Percentiles rank a stretch among this genome's conserved stretches.
These are phyloP conservation scores for Troides oblongomaculatus DNA, from an alignment of 2,888 invertebrate genomes.

Conservation along the genomic window DNA sequence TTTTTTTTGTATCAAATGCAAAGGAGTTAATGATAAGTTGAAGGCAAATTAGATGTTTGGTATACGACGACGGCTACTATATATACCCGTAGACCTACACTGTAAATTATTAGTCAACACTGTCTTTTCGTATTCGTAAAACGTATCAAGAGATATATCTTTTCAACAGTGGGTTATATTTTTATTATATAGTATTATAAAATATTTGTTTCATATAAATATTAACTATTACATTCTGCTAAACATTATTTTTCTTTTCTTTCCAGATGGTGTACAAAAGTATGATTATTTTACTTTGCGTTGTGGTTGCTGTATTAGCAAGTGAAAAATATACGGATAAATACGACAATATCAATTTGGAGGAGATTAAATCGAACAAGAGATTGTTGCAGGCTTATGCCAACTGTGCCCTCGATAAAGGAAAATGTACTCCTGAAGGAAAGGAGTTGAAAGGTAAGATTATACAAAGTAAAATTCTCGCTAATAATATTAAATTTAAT, in stretches of 20 bases:
- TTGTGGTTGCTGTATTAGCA: conserved; percentile 31
- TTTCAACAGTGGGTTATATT: conserved; percentile 1
- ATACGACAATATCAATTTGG: conserved; percentile 85
- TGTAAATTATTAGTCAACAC: conserved; percentile 56
- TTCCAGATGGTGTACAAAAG: conserved; percentile 36
- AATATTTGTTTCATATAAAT: neutral
- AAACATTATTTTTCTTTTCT: neutral
- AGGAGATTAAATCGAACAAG: conserved; percentile 83
- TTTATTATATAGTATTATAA: neutral
- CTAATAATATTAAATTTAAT: neutral
- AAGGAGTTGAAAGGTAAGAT: conserved; percentile 84
- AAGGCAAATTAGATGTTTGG: conserved; percentile 66
- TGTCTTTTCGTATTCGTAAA: conserved; percentile 33
- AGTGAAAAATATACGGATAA: conserved; percentile 79
- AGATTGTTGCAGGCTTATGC: conserved; percentile 83
- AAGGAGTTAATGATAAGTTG: conserved; percentile 57
- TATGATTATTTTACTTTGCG: conserved; percentile 34
- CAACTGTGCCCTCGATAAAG: conserved; percentile 83
- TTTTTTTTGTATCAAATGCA: conserved; percentile 54
- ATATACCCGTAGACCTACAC: conserved; percentile 52
- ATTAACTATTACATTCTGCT: neutral
- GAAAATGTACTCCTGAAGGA: conserved; percentile 85
- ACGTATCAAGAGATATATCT: neutral
- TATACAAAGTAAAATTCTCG: neutral
- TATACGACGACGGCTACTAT: conserved; percentile 50